Evolutionary conservation across 2,113 vertebrate species (phyloP).

Genomic region (Egretta garzetta): DNA sequence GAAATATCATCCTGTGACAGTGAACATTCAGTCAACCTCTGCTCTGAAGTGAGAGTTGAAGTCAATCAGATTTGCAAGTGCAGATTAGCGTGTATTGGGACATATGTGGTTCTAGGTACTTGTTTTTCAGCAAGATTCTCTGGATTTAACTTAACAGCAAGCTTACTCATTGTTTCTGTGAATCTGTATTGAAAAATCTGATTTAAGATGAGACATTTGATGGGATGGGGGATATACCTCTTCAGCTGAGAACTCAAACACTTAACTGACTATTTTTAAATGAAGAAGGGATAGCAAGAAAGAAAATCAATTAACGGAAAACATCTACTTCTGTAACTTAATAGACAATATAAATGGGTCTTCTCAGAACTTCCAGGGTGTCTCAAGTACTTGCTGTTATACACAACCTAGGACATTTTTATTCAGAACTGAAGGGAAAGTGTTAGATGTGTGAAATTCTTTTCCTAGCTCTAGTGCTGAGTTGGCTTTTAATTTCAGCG

Average conservation of each 20-base stretch:
- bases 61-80: not conserved
- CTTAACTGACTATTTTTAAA: not conserved
- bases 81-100: not conserved
- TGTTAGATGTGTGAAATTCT: not conserved
- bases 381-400: not conserved
- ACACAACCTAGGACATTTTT: not conserved
- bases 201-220: not conserved
- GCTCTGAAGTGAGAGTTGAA: not conserved
- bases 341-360: not conserved
- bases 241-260: not conserved
- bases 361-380: not conserved
- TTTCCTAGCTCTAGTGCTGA: not conserved
- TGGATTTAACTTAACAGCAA: not conserved
- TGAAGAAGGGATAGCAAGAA: not conserved
- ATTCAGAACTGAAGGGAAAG: not conserved
- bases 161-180: not conserved
- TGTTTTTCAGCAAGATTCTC: not conserved
- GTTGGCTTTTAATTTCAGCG: slow-evolving; percentile 7
- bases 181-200: not conserved
- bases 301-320: not conserved
- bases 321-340: not conserved
- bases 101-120: not conserved
- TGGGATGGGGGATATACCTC: not conserved
- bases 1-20: not conserved
- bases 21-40: not conserved